phyloP scores from a whole-genome alignment of 1,140 invertebrate species.

The Sitodiplosis mosellana region DNA sequence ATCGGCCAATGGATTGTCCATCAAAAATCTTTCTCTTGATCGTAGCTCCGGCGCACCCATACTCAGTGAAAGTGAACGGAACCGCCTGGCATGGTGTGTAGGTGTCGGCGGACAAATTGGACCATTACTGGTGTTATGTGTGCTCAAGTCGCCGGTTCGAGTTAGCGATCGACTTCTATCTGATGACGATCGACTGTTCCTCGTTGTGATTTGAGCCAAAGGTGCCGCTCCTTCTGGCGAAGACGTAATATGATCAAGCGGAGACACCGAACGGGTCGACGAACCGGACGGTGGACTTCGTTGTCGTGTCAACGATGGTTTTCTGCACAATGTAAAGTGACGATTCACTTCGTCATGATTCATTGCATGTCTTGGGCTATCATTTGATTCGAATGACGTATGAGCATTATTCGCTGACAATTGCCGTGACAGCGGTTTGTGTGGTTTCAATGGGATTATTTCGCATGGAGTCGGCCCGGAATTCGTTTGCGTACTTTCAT shows the following conservation, averaged over 20 bases:
- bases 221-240: constrained; percentile 6
- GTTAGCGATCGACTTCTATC: constrained; percentile 36
- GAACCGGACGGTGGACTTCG: constrained; percentile 22
- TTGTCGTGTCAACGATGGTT: constrained; percentile 14
- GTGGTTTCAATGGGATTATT: constrained; percentile 13
- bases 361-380: not conserved
- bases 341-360: not conserved
- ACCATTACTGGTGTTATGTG: constrained; percentile 4
- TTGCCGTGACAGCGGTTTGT: constrained; percentile 20
- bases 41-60: constrained; percentile 1
- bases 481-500: constrained; percentile 15
- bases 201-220: constrained; percentile 5
- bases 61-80: constrained; percentile 19
- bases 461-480: constrained; percentile 5
- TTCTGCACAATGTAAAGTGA: constrained; percentile 9
- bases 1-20: constrained; percentile 21
- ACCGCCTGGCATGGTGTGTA: constrained; percentile 54
- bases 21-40: constrained; percentile 12
- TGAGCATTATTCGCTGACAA: constrained; percentile 17
- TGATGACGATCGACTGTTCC: constrained; percentile 18
- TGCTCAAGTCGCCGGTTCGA: constrained; percentile 28
- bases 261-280: constrained; percentile 21
- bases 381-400: constrained; percentile 4
- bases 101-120: constrained; percentile 59
- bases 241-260: constrained; percentile 14